These are phyloP conservation scores for Stramonita haemastoma DNA, from an alignment of 2,888 invertebrate genomes.

Conservation along the genomic window DNA sequence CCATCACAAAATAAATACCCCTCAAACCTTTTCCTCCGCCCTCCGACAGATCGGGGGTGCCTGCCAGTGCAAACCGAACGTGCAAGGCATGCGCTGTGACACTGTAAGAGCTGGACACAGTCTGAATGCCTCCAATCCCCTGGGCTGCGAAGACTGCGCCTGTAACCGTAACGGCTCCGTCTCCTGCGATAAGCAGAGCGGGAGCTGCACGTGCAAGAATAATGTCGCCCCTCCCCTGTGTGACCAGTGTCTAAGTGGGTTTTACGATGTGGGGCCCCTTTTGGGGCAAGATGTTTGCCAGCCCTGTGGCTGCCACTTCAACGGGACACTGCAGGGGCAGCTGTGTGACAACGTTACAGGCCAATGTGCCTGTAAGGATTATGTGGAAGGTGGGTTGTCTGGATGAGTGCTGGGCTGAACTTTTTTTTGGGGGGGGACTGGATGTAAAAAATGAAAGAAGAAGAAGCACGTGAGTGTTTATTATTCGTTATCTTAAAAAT, in stretches of 20 bases:
- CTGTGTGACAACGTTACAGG: constrained; percentile 44
- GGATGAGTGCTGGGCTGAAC: background rate
- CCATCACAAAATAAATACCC: too few species aligned
- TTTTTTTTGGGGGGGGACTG: background rate
- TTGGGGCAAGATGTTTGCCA: constrained; percentile 33
- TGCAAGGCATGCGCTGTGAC: constrained; percentile 56
- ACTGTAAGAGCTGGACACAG: constrained; percentile 53
- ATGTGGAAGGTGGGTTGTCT: constrained; percentile 49
- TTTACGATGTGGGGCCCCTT: constrained; percentile 25
- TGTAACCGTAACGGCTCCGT: constrained; percentile 49
- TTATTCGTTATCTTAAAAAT: too few species aligned
- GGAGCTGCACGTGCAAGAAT: constrained; percentile 44
- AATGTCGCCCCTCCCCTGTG: constrained; percentile 31
- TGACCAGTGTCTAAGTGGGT: constrained; percentile 23
- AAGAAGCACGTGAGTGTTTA: too few species aligned
- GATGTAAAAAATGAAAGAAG: too few species aligned
- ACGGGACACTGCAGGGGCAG: constrained; percentile 31
- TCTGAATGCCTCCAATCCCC: constrained; percentile 34
- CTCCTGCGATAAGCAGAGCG: constrained; percentile 44
- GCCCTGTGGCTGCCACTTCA: constrained; percentile 41
- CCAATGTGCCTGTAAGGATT: constrained; percentile 51
- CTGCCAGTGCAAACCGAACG: constrained; percentile 57
- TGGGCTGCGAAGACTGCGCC: constrained; percentile 52
- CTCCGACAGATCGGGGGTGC: constrained; percentile 52
- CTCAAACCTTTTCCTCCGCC: background rate